phyloP scores from a whole-genome alignment of 2,113 vertebrate genomes.

The Gracilinanus agilis region DNA sequence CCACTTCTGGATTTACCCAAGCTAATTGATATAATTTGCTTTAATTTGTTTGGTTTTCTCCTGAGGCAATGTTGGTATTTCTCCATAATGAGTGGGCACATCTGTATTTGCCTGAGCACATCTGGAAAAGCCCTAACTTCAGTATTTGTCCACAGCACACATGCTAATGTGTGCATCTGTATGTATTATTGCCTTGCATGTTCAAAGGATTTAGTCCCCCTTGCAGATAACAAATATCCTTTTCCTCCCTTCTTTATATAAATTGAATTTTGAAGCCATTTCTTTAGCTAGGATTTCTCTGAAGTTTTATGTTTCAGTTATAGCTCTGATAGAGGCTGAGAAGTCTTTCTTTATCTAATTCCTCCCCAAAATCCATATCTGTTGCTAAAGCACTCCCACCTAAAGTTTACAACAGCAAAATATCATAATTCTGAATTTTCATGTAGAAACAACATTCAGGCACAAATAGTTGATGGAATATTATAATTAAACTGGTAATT shows the following conservation, averaged over 20 bases:
- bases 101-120: constrained; percentile 4
- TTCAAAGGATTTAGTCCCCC: neutral
- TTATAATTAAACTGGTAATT: constrained; percentile 50
- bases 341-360: constrained; percentile 4
- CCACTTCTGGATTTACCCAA: constrained; percentile 7
- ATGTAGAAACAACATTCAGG: constrained; percentile 39
- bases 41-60: neutral
- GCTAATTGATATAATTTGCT: neutral
- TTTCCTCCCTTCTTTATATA: neutral
- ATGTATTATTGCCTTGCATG: neutral
- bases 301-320: neutral
- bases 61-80: constrained; percentile 8
- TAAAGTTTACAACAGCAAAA: constrained; percentile 38
- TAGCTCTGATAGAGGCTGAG: constrained; percentile 7
- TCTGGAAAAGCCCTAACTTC: neutral
- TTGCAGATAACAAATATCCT: neutral
- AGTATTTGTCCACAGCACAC: neutral
- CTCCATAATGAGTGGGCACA: constrained; percentile 1
- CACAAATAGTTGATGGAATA: constrained; percentile 57
- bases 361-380: constrained; percentile 35
- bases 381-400: constrained; percentile 25
- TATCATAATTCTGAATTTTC: neutral
- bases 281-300: constrained; percentile 8
- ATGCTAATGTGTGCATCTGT: neutral
- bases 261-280: neutral